These are phyloP conservation scores for Ciconia stormi DNA, from an alignment of 2,113 vertebrate species.

Conservation along the genomic window DNA sequence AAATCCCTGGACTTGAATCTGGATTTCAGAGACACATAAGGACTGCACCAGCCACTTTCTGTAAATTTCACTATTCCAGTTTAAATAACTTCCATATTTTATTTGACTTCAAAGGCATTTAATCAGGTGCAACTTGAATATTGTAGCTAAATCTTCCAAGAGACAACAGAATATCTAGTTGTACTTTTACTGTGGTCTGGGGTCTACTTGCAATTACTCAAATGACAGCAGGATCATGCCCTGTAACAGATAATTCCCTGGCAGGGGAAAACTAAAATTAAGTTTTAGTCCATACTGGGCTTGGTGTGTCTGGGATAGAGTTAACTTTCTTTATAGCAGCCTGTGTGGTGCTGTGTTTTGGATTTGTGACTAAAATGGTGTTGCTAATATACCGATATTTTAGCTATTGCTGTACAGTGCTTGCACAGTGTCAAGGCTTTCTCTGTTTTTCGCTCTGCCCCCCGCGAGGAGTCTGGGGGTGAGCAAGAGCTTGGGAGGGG, in stretches of 20 bases:
- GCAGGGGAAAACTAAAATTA: neutral
- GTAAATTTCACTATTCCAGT: neutral
- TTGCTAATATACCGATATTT: neutral
- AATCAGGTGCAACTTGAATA: neutral
- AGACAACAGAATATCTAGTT: neutral
- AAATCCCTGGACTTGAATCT: neutral
- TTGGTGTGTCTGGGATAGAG: neutral
- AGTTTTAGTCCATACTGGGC: neutral
- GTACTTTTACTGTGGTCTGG: neutral
- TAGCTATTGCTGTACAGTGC: neutral
- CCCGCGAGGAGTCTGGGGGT: accelerated
- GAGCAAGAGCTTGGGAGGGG: neutral
- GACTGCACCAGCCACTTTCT: neutral
- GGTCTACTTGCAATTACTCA: neutral
- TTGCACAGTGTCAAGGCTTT: neutral
- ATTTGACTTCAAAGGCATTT: neutral
- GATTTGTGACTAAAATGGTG: neutral
- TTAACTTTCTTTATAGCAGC: neutral
- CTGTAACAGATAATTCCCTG: neutral
- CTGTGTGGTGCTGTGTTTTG: neutral
- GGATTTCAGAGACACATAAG: neutral
- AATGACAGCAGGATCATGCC: neutral
- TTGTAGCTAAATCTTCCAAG: neutral
- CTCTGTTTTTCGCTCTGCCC: neutral
- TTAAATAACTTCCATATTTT: neutral